These are phyloP conservation scores for Eidolon dupreanum DNA, from an alignment of 2,797 vertebrate species.

Conservation along the genomic window DNA sequence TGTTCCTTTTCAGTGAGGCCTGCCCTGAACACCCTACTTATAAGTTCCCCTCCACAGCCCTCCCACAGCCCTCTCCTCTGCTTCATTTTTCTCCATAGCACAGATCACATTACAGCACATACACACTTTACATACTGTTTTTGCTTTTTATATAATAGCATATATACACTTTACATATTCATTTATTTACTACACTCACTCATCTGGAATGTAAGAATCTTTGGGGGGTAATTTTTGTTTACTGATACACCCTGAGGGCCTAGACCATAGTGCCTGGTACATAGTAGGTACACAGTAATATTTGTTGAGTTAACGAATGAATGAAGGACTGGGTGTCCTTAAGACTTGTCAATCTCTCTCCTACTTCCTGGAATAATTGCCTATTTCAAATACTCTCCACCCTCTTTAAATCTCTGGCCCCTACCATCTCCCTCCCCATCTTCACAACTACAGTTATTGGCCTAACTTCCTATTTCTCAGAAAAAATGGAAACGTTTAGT, in stretches of 20 bases:
- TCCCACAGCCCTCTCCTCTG: accelerated
- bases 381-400: not conserved
- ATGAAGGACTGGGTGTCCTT: not conserved
- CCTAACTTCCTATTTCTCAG: not conserved
- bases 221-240: not conserved
- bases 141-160: not conserved
- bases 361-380: not conserved
- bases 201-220: not conserved
- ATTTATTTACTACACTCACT: not conserved
- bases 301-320: not conserved
- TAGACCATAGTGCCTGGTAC: not conserved
- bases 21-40: not conserved
- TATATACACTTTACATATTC: accelerated
- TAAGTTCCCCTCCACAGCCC: too few species aligned
- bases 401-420: not conserved
- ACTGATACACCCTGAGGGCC: not conserved
- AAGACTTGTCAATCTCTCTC: not conserved
- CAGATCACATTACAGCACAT: not conserved
- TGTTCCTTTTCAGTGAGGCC: not conserved
- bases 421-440: not conserved
- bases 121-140: not conserved
- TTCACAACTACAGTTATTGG: not conserved
- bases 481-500: not conserved
- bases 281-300: not conserved
- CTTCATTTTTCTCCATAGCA: not conserved